Base-by-base conservation (phyloP, 1,140 invertebrate species). In the Nilaparvata lugens region DNA sequence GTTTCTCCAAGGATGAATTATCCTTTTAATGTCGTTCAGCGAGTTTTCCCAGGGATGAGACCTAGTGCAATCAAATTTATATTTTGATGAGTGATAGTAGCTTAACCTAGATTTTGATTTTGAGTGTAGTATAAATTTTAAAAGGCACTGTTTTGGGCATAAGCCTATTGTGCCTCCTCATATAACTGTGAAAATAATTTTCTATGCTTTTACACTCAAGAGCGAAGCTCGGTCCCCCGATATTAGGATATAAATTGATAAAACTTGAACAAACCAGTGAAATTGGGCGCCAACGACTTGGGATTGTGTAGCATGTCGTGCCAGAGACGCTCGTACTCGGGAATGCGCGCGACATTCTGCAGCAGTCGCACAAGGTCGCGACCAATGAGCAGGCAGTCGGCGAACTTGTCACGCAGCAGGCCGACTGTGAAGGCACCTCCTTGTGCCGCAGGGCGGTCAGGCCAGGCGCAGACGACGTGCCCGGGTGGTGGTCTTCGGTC, bases 311-410 rank as follows among this genome's bases (percentile, higher is more conserved):
- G 76, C 61, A 98, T 85, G 70, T 97, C 95, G 71, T 85, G 87
- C 96, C 96, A 98, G 3, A 98, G 71, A 60, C 81, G 80, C 72
- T 96, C 92, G 71, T 98, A 93, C 76, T 98, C 95, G 31, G 91
- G 86, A 75, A 98, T 93, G 64, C 93, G 83, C 25, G 94, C 93
- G 42, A 98, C 91, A 80, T 95, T 94, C 77, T 98, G 94, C 55
- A 98, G 76, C 54, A 97, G 78, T 61, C 93, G 79, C 52, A 97
- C 86, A 66, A 98, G 81, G 79, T 98, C 96, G 71, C 95, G 76
- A 42, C 95, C 96, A 69, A 97, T 88, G 64, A 88, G 85, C 71
- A 95, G 80, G 73, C 95, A 93, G 69, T 97, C 94, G 63, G 81
- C 78, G 81, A 96, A 98, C 73, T 88, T 85, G 72, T 97, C 93